These are phyloP conservation scores for Andrena minutula DNA, from an alignment of 2,888 invertebrate species.

Conservation along the genomic window DNA sequence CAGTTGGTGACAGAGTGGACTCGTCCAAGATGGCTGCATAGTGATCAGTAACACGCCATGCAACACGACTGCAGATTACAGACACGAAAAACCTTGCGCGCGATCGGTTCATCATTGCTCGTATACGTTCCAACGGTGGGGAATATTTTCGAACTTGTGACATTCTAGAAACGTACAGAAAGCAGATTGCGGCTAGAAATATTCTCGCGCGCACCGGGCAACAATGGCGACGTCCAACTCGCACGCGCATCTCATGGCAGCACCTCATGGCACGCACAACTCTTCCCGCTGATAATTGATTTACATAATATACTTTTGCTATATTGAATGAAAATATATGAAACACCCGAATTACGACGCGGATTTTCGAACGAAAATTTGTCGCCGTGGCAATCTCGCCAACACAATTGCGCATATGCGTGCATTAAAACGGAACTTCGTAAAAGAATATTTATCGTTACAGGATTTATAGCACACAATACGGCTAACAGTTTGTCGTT, in stretches of 20 bases:
- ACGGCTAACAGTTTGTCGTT: background rate
- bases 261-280: conserved; percentile 65
- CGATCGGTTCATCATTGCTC: conserved; percentile 5
- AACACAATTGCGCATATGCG: background rate
- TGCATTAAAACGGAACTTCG: conserved; percentile 5
- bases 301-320: conserved; percentile 70
- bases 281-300: conserved; percentile 67
- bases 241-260: conserved; percentile 71
- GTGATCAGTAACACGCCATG: conserved; percentile 65
- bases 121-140: background rate
- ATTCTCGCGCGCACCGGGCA: conserved; percentile 71
- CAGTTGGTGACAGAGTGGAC: conserved; percentile 80
- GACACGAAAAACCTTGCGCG: conserved; percentile 4
- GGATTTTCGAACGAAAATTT: background rate
- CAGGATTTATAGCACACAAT: conserved; percentile 7
- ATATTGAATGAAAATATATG: conserved; percentile 18
- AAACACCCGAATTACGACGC: background rate
- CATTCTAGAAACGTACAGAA: conserved; percentile 9
- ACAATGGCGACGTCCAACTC: conserved; percentile 79
- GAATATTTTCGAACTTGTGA: background rate
- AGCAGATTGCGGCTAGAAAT: conserved; percentile 18
- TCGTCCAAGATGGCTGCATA: conserved; percentile 83
- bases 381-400: background rate
- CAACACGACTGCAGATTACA: conserved; percentile 29
- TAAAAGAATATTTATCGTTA: conserved; percentile 35